phyloP scores from a whole-genome alignment of 2,888 invertebrate species.

The Andrena haemorrhoa region DNA sequence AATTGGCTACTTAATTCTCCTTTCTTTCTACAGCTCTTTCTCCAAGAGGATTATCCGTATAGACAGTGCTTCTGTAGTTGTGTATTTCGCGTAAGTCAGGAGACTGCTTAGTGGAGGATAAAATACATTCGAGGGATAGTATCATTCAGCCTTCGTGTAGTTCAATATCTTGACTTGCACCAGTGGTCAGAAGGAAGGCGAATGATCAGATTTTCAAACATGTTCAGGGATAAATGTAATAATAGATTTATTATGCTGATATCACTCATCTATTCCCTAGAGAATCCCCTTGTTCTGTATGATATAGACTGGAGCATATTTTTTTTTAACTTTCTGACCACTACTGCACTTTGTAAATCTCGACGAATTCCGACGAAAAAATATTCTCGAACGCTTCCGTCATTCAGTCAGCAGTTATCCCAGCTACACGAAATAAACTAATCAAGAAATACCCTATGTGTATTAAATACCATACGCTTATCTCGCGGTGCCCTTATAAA shows the following conservation, averaged over 20 bases:
- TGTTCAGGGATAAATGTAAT: neutral
- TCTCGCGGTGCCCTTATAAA: constrained; percentile 42
- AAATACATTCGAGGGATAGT: neutral
- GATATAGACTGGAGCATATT: neutral
- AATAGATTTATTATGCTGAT: neutral
- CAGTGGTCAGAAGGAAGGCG: no score
- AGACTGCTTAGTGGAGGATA: neutral
- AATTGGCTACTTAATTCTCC: constrained; percentile 29
- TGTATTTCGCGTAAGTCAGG: neutral
- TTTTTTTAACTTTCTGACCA: neutral
- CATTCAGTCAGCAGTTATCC: neutral
- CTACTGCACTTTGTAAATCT: neutral
- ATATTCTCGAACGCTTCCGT: neutral
- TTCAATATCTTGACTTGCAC: no score
- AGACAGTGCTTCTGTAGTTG: neutral
- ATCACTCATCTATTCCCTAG: neutral
- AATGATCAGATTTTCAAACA: no score
- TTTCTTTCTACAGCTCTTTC: constrained; percentile 6
- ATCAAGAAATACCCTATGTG: constrained; percentile 15
- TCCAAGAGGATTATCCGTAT: constrained; percentile 12
- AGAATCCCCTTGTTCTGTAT: no score
- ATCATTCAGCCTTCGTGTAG: neutral
- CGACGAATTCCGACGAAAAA: neutral
- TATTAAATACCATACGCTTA: constrained; percentile 24
- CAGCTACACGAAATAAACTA: constrained; percentile 4